Evolutionary conservation across 2,797 vertebrate species (phyloP).

Genomic region (Remorina albescens): DNA sequence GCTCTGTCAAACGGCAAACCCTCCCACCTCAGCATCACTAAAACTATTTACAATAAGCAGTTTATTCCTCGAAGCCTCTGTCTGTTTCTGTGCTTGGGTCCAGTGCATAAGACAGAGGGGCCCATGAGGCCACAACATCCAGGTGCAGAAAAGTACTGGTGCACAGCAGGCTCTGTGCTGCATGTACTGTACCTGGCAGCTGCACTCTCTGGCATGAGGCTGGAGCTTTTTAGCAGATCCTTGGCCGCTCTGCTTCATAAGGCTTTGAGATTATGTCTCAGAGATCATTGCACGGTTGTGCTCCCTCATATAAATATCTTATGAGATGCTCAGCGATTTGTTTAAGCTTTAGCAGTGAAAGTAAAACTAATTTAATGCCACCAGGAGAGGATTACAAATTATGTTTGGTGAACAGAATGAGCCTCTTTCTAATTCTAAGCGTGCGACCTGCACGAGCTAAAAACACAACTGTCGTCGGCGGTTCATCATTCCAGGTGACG

Average conservation of each 20-base stretch:
- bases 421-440: conserved; percentile 1
- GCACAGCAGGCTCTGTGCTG: conserved; percentile 15
- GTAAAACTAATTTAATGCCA: conserved; percentile 16
- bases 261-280: conserved; percentile 29
- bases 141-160: conserved; percentile 22
- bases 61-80: no score
- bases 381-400: conserved; percentile 9
- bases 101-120: conserved; percentile 2
- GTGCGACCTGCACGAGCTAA: neutral
- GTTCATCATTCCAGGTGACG: neutral
- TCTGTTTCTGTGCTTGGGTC: no score
- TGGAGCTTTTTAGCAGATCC: conserved; percentile 1
- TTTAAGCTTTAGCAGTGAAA: conserved; percentile 30
- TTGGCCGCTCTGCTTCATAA: neutral
- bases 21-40: no score
- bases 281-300: conserved; percentile 35
- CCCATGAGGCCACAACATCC: conserved; percentile 25
- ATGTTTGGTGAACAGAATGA: neutral
- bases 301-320: conserved; percentile 45
- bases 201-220: conserved; percentile 22
- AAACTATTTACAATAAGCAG: no score
- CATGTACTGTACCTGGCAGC: conserved; percentile 32
- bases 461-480: neutral
- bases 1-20: no score
- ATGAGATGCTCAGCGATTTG: conserved; percentile 39